Percentiles rank a stretch among this genome's conserved stretches.
These are phyloP conservation scores for Trisateles emortualis DNA, from an alignment of 2,888 invertebrate species.

Conservation along the genomic window DNA sequence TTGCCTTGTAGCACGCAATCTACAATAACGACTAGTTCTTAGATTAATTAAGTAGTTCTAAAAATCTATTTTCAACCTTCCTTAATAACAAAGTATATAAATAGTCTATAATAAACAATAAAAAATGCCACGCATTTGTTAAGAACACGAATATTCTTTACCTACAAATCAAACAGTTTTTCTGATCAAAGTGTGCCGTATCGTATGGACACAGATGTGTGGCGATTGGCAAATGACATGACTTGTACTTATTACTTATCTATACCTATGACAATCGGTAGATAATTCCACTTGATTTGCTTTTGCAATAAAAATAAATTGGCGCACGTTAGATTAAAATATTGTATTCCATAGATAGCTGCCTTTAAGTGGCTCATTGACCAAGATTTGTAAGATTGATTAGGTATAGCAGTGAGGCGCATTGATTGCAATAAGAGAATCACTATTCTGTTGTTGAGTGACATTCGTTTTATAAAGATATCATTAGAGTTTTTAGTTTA, in stretches of 20 bases:
- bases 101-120: too few species aligned
- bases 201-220: too few species aligned
- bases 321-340: neutral
- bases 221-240: neutral
- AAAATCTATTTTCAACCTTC: too few species aligned
- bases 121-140: too few species aligned
- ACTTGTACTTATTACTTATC: neutral
- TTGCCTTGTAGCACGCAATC: too few species aligned
- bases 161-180: too few species aligned
- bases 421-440: neutral
- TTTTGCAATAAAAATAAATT: neutral
- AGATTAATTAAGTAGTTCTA: too few species aligned
- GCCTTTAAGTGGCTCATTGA: conserved; percentile 54
- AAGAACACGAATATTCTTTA: too few species aligned
- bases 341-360: conserved; percentile 29
- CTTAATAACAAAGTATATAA: too few species aligned
- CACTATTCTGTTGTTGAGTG: neutral
- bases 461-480: neutral
- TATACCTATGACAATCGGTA: conserved; percentile 1
- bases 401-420: too few species aligned
- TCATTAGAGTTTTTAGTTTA: neutral
- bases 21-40: too few species aligned
- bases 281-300: conserved; percentile 21
- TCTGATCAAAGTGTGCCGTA: neutral
- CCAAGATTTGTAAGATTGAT: conserved; percentile 51